Conservation (phyloP, 2,113 vertebrate genomes). For the Drymodes brunneopygia region DNA sequence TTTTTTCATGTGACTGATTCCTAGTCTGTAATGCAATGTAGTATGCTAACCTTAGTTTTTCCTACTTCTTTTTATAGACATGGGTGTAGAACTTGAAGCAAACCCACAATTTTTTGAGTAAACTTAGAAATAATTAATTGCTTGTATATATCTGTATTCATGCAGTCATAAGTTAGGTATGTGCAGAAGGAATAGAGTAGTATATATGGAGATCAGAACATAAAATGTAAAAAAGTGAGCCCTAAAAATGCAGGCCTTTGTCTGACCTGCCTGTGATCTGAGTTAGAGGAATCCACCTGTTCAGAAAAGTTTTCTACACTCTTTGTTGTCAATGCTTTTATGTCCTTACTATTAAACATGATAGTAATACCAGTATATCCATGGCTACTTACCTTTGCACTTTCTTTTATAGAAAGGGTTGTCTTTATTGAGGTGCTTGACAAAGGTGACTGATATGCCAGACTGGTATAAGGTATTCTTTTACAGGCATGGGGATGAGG, state of each 20-base stretch:
- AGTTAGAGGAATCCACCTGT: neutral
- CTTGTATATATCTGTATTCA: neutral
- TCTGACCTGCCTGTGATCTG: neutral
- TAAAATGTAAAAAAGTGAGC: neutral
- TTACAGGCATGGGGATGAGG: neutral
- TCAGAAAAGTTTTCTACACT: neutral
- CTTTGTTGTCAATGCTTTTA: neutral
- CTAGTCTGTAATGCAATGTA: neutral
- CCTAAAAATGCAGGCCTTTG: neutral
- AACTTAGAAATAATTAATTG: neutral
- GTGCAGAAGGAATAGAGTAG: neutral
- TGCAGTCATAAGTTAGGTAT: neutral
- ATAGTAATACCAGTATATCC: neutral
- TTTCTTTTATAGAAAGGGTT: neutral
- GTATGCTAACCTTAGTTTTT: neutral
- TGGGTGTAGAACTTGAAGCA: neutral
- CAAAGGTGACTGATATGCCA: neutral
- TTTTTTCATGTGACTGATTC: neutral
- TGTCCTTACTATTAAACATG: neutral
- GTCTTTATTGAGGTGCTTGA: neutral
- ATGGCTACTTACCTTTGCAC: neutral
- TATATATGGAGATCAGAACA: neutral
- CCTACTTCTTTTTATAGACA: neutral
- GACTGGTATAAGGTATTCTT: neutral
- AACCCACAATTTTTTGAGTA: neutral